Base-by-base conservation (phyloP, 2,888 invertebrate species). In the Epirrhoe alternata region DNA sequence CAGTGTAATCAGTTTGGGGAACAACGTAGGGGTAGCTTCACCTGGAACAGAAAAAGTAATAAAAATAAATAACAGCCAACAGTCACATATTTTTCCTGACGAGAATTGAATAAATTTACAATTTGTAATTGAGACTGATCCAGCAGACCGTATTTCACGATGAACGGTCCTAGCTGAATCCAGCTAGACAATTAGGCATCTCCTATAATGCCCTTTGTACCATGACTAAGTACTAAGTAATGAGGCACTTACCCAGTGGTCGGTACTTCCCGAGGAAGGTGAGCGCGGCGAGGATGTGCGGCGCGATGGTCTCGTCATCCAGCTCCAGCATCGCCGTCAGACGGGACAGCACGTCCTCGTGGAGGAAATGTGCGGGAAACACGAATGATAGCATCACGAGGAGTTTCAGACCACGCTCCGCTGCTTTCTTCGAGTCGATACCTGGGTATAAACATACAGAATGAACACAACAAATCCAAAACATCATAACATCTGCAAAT, bases 321-420 rank as follows among this genome's bases (percentile, higher is more conserved):
- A 97, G 89, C 76, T 96, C 95, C 72, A 98, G 93, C 81, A 99
- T 94, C 58, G 95, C 93, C 61, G 97, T 94, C 62, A 98, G 93
- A 75, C 97, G 95, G 77, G 95, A 94, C 73, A 98, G 92, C 61
- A 98, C 96, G 79, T 97, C 97, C 72, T 96, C 95, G 85, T 97
- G 97, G 68, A 98, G 95, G 92, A 99, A 98, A 87, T 98, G 98
- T 0, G 97, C 96, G 7, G 99, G 98, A 89, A 98, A 99, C 71
- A 98, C 97, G 86, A 97, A 97, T 5, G 98, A 97, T 59, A 99
- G 92, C 94, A 97, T 97, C 86, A 97, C 96, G 5, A 99, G 94
- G 59, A 99, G 94, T 82, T 97, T 97, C 6, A 99, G 94, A 0
- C 99, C 99, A 70, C 97, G 96, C 83, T 98, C 98, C 0, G 97